These are phyloP conservation scores for Gerosis bhagava DNA, from an alignment of 2,888 invertebrate species.

Conservation along the genomic window DNA sequence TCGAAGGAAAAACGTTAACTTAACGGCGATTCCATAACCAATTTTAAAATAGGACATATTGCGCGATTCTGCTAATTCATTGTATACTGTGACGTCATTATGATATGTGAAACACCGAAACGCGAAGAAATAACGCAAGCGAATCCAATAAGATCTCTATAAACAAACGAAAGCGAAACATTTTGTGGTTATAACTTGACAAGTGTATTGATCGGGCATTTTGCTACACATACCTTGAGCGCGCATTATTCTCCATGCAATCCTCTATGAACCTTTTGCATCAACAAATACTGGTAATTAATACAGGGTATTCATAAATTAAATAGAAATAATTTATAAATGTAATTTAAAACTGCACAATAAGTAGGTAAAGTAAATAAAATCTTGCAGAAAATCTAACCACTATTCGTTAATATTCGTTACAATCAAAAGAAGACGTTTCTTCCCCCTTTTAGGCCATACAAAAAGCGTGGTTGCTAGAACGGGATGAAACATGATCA, in stretches of 20 bases:
- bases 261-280: slow-evolving; percentile 38
- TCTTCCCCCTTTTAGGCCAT: slow-evolving; percentile 43
- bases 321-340: slow-evolving; percentile 39
- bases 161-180: slow-evolving; percentile 28
- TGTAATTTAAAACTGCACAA: slow-evolving; percentile 56
- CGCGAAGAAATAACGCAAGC: slow-evolving; percentile 12
- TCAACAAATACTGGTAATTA: slow-evolving; percentile 39
- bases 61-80: slow-evolving; percentile 5
- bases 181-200: slow-evolving; percentile 60
- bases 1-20: slow-evolving; percentile 75
- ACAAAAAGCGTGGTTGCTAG: slow-evolving; percentile 24
- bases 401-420: slow-evolving; percentile 79
- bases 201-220: slow-evolving; percentile 69
- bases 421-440: slow-evolving; percentile 67
- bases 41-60: slow-evolving; percentile 4
- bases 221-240: slow-evolving; percentile 65
- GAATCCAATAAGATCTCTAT: slow-evolving; percentile 29
- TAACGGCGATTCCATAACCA: slow-evolving; percentile 44
- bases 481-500: slow-evolving; percentile 51
- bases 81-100: background rate
- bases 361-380: slow-evolving; percentile 57
- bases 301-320: slow-evolving; percentile 41
- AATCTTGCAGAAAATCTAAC: slow-evolving; percentile 60
- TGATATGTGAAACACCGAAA: no score
- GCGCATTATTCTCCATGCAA: slow-evolving; percentile 63